Conservation (phyloP, 2,888 invertebrate genomes). For the Parnassius glacialis region DNA sequence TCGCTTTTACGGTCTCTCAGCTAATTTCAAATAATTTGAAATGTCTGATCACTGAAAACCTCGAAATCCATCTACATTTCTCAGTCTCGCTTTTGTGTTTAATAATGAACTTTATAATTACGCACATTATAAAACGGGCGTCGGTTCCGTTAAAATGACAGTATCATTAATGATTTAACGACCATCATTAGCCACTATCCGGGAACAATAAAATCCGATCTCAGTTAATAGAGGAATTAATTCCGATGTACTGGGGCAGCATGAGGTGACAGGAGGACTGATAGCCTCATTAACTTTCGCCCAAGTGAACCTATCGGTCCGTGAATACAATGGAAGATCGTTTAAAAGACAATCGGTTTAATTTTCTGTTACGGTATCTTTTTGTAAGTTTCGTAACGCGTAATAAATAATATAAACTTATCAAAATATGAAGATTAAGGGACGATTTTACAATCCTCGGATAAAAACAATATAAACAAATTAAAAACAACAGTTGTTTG, state of each 20-base stretch:
- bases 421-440: too few species aligned
- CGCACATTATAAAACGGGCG: conserved; percentile 6
- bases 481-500: too few species aligned
- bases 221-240: conserved; percentile 37
- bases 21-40: too few species aligned
- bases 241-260: conserved; percentile 41
- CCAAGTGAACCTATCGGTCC: conserved; percentile 31
- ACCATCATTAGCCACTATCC: conserved; percentile 14
- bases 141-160: conserved; percentile 11
- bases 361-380: conserved; percentile 36
- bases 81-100: neutral
- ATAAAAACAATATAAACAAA: too few species aligned
- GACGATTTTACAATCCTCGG: too few species aligned
- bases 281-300: conserved; percentile 44
- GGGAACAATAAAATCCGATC: conserved; percentile 16
- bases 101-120: conserved; percentile 11
- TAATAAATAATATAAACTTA: too few species aligned
- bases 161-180: conserved; percentile 16
- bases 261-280: conserved; percentile 39
- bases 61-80: too few species aligned
- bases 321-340: conserved; percentile 33
- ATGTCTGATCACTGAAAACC: too few species aligned
- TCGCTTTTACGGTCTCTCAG: too few species aligned
- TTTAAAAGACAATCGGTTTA: conserved; percentile 35
- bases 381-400: conserved; percentile 21